These are phyloP conservation scores for Cantharis lateralis DNA, from an alignment of 2,888 invertebrate genomes.

Conservation along the genomic window DNA sequence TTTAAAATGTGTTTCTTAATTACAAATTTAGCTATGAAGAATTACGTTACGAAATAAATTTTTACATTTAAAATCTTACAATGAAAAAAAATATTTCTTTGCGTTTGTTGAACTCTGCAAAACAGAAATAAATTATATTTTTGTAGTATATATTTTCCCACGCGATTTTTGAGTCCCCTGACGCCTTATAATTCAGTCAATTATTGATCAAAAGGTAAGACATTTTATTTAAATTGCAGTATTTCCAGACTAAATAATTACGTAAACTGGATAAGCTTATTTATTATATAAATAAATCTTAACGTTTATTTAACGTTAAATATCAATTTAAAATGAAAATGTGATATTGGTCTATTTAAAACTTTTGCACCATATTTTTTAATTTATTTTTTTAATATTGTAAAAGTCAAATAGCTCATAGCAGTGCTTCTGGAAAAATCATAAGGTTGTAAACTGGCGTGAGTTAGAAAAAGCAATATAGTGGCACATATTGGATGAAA, in stretches of 20 bases:
- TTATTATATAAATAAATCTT: neutral
- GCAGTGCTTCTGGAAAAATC: conserved; percentile 28
- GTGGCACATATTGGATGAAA: conserved; percentile 41
- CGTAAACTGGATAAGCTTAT: neutral
- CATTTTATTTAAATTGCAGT: neutral
- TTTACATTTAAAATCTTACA: neutral
- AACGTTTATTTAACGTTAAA: neutral
- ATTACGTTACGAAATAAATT: neutral
- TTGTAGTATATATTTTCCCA: neutral
- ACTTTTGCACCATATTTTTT: neutral
- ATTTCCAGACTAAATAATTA: neutral
- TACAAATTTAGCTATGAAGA: no score
- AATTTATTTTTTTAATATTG: neutral
- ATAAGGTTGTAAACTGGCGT: conserved; percentile 19
- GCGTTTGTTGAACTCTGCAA: neutral
- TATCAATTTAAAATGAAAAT: neutral
- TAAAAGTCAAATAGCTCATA: neutral
- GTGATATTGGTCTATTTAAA: neutral
- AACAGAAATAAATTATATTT: neutral
- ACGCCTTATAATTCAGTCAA: neutral
- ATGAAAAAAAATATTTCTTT: neutral
- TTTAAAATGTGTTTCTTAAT: no score
- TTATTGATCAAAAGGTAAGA: neutral
- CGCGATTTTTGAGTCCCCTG: neutral
- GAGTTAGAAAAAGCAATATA: conserved; percentile 33